Conservation (phyloP, 2,888 invertebrate genomes). For the Ernsta delagoae region DNA sequence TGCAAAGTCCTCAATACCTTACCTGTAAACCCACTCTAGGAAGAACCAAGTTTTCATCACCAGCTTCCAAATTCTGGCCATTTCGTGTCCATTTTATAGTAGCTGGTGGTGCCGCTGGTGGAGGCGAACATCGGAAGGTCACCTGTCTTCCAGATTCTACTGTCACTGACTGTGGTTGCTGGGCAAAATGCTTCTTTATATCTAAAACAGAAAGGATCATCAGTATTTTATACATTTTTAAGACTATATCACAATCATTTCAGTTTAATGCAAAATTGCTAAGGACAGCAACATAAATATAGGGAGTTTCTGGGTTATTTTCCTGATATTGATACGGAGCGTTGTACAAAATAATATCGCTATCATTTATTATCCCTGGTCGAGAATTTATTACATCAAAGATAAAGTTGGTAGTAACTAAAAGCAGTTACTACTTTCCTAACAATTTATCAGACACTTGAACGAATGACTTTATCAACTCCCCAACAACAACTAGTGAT, state of each 20-base stretch:
- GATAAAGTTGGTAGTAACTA: constrained; percentile 1
- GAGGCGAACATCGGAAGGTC: constrained; percentile 94
- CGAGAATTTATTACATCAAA: constrained; percentile 3
- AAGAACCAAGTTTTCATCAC: constrained; percentile 92
- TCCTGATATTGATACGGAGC: too few relatives aligned
- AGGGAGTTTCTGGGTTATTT: too few relatives aligned
- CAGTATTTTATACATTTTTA: too few relatives aligned
- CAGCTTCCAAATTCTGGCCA: constrained; percentile 89
- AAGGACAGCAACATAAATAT: too few relatives aligned
- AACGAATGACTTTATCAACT: constrained; percentile 50
- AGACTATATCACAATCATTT: too few relatives aligned
- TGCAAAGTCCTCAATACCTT: constrained; percentile 15
- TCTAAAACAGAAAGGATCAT: constrained; percentile 81
- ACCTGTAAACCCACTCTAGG: constrained; percentile 92
- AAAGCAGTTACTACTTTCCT: constrained; percentile 9
- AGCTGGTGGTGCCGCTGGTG: constrained; percentile 93
- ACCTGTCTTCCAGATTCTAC: constrained; percentile 93
- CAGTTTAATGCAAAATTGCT: too few relatives aligned
- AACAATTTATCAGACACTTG: constrained; percentile 21
- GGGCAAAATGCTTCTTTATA: constrained; percentile 94
- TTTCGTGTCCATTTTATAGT: constrained; percentile 94
- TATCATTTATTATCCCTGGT: not conserved
- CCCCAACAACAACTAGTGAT: constrained; percentile 62
- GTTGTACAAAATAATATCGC: not conserved
- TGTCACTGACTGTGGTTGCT: constrained; percentile 92